A percentile compares a stretch with the other conserved stretches of the same genome.
Evolutionary conservation across 2,113 vertebrate species (phyloP).

Genomic region (Rhipidura dahli): DNA sequence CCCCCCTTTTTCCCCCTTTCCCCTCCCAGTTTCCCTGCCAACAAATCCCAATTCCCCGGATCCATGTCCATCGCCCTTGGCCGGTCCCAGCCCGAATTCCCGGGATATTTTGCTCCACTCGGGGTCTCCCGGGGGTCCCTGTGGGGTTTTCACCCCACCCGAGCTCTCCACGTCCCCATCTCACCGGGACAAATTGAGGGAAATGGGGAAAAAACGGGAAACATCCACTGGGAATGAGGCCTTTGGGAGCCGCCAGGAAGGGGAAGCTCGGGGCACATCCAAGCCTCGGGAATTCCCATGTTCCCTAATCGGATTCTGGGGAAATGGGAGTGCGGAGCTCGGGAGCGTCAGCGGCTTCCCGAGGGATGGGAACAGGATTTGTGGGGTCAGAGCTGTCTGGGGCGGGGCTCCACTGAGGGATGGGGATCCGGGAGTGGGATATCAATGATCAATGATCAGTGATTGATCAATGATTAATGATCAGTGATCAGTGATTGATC

Average conservation of each 20-base stretch:
- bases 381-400: neutral
- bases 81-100: neutral
- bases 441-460: neutral
- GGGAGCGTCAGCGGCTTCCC: neutral
- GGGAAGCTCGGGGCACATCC: neutral
- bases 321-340: neutral
- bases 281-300: neutral
- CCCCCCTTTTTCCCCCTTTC: too few relatives aligned
- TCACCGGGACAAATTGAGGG: neutral
- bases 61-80: accelerated
- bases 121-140: neutral
- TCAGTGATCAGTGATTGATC: neutral
- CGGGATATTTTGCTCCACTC: neutral
- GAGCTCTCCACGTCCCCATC: neutral
- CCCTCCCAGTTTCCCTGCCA: neutral
- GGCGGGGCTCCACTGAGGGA: neutral
- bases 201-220: accelerated
- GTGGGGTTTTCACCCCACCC: neutral
- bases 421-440: too few relatives aligned
- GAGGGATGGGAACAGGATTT: neutral
- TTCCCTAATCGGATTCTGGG: neutral
- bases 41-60: neutral
- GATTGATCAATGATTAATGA: neutral
- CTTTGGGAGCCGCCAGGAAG: neutral
- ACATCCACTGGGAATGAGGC: too few relatives aligned